Conservation (phyloP, 2,888 invertebrate species). For the Limnephilus lunatus region DNA sequence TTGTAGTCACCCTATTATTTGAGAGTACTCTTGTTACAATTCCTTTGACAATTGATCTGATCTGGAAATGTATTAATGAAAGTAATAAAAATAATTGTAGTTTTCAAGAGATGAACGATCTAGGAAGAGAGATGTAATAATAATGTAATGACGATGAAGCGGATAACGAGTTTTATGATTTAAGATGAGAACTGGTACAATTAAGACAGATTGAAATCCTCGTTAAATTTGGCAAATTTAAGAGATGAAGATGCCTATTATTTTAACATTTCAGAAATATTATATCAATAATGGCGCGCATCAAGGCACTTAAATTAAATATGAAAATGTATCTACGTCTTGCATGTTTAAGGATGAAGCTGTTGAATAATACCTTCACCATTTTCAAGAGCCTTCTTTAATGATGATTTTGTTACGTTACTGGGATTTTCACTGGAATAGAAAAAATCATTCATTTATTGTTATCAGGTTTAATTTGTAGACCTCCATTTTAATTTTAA, state of each 20-base stretch:
- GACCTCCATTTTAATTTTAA: too few species aligned
- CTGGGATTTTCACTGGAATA: too few species aligned
- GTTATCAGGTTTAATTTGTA: too few species aligned
- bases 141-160: neutral
- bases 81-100: slow-evolving; percentile 23
- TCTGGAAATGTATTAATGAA: slow-evolving; percentile 15
- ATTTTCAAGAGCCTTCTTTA: too few species aligned
- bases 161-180: neutral
- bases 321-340: too few species aligned
- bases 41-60: slow-evolving; percentile 42
- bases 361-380: too few species aligned
- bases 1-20: neutral
- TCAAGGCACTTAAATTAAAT: neutral
- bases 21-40: slow-evolving; percentile 2
- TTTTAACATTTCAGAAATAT: neutral
- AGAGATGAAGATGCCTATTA: neutral
- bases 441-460: too few species aligned
- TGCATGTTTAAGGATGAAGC: too few species aligned
- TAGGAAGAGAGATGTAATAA: neutral
- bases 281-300: too few species aligned
- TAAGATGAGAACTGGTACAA: neutral
- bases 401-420: too few species aligned
- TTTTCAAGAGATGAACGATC: slow-evolving; percentile 13
- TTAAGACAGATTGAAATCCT: neutral
- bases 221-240: neutral